Conservation (phyloP, 2,797 vertebrate genomes). For the Lacerta agilis region DNA sequence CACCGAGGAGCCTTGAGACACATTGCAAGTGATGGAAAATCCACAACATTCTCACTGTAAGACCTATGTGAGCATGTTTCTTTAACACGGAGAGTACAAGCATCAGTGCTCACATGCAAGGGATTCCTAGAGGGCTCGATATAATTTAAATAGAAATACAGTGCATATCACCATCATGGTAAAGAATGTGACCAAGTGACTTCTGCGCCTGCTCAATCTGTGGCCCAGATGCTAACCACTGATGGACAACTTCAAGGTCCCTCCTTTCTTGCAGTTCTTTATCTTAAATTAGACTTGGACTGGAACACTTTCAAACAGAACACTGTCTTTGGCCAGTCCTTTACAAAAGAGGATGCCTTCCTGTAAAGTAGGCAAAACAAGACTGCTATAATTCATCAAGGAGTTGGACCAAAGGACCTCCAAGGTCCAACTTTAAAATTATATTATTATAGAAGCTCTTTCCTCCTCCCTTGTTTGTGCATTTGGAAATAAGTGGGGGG, state of each 20-base stretch:
- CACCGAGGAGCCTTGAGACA: constrained; percentile 27
- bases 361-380: no score
- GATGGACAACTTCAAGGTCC: no score
- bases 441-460: background rate
- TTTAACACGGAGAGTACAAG: background rate
- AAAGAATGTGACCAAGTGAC: no score
- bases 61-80: background rate
- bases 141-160: no score
- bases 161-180: no score
- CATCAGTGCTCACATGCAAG: background rate
- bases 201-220: no score
- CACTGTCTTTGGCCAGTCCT: no score
- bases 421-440: background rate
- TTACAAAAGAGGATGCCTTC: no score
- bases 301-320: no score
- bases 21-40: background rate
- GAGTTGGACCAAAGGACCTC: background rate
- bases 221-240: no score
- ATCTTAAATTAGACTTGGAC: no score
- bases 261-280: no score
- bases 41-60: background rate
- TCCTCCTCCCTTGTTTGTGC: background rate
- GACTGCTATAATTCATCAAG: background rate
- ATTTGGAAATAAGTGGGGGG: background rate
- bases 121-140: background rate